Evolutionary conservation across 2,797 vertebrate species (phyloP).

Genomic region (Serranus cabrilla): DNA sequence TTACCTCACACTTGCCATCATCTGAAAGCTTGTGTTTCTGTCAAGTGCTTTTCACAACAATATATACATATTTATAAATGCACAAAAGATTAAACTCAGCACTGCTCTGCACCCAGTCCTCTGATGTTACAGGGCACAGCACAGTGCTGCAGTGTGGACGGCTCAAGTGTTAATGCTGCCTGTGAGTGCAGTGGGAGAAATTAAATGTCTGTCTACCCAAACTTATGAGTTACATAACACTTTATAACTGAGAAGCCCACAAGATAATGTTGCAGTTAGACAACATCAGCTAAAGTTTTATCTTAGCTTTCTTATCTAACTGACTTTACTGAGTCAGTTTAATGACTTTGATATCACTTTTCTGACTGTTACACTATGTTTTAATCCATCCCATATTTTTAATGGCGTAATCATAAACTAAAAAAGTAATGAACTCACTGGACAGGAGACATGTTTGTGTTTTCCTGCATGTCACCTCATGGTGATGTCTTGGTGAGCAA

Average conservation of each 20-base stretch:
- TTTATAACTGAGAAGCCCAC: not conserved
- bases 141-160: not conserved
- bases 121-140: not conserved
- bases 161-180: slow-evolving; percentile 9
- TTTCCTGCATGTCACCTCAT: too few relatives aligned
- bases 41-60: slow-evolving; percentile 47
- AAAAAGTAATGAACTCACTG: too few relatives aligned
- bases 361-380: too few relatives aligned
- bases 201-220: not conserved
- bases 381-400: too few relatives aligned
- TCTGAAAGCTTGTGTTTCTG: slow-evolving; percentile 51
- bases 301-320: not conserved
- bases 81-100: not conserved
- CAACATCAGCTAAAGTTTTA: too few relatives aligned
- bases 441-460: too few relatives aligned
- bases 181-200: not conserved
- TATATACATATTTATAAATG: slow-evolving; percentile 32
- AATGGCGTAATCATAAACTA: too few relatives aligned
- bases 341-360: too few relatives aligned
- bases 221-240: slow-evolving; percentile 6
- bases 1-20: slow-evolving; percentile 57
- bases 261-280: too few relatives aligned
- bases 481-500: too few relatives aligned
- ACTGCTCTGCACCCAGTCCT: not conserved
- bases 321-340: not conserved